Conservation (phyloP, 2,797 vertebrate genomes). For the Yasuhikotakia modesta region DNA sequence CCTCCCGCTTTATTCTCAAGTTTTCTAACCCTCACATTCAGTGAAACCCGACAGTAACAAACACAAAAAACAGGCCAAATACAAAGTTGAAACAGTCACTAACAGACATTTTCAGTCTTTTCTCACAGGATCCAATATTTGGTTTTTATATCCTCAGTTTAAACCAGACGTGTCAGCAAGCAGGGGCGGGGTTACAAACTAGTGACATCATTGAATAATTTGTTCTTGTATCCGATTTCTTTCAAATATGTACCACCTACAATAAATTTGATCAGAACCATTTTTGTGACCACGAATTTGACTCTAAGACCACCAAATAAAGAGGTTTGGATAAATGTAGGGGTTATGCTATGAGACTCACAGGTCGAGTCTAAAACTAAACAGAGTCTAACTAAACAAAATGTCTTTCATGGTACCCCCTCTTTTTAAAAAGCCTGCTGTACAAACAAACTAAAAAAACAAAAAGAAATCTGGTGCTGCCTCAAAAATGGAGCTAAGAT, state of each 20-base stretch:
- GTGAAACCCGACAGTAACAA: conserved; percentile 76
- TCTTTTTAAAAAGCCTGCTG: conserved; percentile 85
- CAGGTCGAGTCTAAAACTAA: conserved; percentile 36
- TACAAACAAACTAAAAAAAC: conserved; percentile 90
- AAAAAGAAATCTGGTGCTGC: conserved; percentile 68
- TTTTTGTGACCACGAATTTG: conserved; percentile 39
- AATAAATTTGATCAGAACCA: too few relatives aligned
- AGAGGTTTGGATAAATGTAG: conserved; percentile 12
- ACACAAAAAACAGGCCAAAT: conserved; percentile 88
- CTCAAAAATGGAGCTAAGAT: conserved; percentile 77
- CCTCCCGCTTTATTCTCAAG: conserved; percentile 25
- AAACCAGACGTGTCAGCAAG: conserved; percentile 85
- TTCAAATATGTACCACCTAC: too few relatives aligned
- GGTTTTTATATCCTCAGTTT: conserved; percentile 86
- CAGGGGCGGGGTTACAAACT: conserved; percentile 74
- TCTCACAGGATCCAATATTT: conserved; percentile 86
- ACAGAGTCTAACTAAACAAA: too few relatives aligned
- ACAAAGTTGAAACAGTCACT: conserved; percentile 88
- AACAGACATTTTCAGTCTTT: conserved; percentile 78
- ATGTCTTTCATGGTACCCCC: conserved; percentile 74
- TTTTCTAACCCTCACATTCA: conserved; percentile 84
- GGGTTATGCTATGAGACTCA: conserved; percentile 12
- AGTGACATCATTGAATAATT: conserved; percentile 81
- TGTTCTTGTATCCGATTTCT: conserved; percentile 76
- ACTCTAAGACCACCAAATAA: conserved; percentile 39